Percentiles rank a stretch among this genome's conserved stretches.
Evolutionary conservation across 2,113 vertebrate genomes (phyloP).

Genomic region (Pachycephala philippinensis): DNA sequence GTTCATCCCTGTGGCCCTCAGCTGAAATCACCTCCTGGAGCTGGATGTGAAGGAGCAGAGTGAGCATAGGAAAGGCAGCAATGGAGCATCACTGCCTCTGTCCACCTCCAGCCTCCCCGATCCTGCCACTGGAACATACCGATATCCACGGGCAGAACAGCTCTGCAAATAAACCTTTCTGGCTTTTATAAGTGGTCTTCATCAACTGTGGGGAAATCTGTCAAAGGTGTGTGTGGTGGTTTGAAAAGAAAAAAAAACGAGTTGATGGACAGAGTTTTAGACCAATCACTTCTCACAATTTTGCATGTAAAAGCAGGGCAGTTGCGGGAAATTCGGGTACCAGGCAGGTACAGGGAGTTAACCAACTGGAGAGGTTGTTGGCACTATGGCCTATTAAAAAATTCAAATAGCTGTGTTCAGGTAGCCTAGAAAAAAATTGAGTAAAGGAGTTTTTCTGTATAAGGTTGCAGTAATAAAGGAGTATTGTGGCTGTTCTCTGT

Average conservation of each 20-base stretch:
- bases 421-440: neutral
- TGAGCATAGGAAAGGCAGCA: neutral
- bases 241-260: too few relatives aligned
- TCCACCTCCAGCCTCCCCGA: neutral
- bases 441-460: neutral
- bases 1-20: neutral
- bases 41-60: neutral
- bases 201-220: neutral
- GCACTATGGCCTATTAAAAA: neutral
- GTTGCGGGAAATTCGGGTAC: too few relatives aligned
- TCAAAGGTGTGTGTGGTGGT: neutral
- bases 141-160: neutral
- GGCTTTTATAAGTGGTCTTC: neutral
- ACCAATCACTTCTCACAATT: too few relatives aligned
- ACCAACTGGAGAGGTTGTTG: neutral
- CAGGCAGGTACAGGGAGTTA: neutral
- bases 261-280: too few relatives aligned
- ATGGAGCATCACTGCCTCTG: neutral
- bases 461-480: neutral
- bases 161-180: neutral
- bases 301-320: too few relatives aligned
- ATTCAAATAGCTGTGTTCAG: neutral
- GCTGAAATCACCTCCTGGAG: neutral
- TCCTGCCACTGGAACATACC: neutral
- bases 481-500: neutral